Conservation (phyloP, 2,888 invertebrate species). For the Rhaphigaster nebulosa region DNA sequence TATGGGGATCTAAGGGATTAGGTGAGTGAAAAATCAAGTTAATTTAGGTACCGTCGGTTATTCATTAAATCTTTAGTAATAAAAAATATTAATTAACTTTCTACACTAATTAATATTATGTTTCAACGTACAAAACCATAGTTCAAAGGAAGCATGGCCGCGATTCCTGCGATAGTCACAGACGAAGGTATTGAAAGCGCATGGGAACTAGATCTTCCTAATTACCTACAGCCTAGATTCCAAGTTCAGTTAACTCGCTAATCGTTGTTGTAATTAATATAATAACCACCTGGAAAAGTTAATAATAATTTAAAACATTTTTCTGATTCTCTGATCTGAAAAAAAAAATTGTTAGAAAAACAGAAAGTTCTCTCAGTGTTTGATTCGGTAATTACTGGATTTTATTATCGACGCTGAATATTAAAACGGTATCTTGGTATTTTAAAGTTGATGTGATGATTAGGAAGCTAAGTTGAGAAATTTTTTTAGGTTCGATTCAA, state of each 20-base stretch:
- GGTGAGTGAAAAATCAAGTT: not conserved
- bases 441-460: no score
- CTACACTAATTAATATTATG: not conserved
- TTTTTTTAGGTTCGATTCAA: no score
- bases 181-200: not conserved
- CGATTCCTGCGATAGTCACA: not conserved
- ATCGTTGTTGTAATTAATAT: not conserved
- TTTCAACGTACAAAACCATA: not conserved
- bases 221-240: not conserved
- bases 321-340: not conserved
- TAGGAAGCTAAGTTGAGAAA: no score
- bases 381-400: no score
- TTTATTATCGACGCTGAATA: no score
- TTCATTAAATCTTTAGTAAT: not conserved
- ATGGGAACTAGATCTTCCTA: slow-evolving; percentile 13
- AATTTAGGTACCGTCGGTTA: not conserved
- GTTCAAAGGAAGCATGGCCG: not conserved
- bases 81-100: not conserved
- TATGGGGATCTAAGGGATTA: no score
- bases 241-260: not conserved
- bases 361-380: not conserved
- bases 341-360: not conserved
- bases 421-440: no score
- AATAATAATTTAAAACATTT: not conserved
- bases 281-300: not conserved